Percentiles rank a stretch among this genome's conserved stretches.
Evolutionary conservation across 2,113 vertebrate genomes (phyloP).

Genomic region (Ceuthmochares aereus): DNA sequence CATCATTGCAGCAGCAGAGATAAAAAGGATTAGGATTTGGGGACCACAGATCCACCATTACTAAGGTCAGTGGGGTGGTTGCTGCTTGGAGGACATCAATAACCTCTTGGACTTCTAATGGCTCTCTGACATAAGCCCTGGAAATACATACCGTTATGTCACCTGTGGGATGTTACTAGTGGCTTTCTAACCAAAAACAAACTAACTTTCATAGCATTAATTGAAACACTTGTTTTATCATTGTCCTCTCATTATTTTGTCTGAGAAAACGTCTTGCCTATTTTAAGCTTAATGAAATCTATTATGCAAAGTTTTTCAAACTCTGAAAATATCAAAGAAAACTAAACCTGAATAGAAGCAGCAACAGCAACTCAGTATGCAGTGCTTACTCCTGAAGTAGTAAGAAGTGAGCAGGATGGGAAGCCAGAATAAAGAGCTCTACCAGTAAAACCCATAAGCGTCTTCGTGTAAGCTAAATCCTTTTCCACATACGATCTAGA

Average conservation of each 20-base stretch:
- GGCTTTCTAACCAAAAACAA: not conserved
- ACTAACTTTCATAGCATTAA: not conserved
- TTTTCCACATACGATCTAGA: not conserved
- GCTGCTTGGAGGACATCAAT: not conserved
- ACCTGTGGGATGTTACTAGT: not conserved
- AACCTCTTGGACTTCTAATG: not conserved
- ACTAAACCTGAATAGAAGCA: not conserved
- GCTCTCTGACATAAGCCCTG: not conserved
- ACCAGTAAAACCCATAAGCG: not conserved
- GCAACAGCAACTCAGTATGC: not conserved
- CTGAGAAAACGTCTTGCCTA: not conserved
- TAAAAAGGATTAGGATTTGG: not conserved
- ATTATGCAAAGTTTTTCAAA: not conserved
- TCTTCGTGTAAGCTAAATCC: not conserved
- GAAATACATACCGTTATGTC: not conserved
- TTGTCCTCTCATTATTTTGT: not conserved
- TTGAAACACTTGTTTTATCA: not conserved
- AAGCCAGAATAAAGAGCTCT: not conserved
- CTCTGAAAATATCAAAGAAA: not conserved
- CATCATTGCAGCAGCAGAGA: not conserved
- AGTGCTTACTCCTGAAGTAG: not conserved
- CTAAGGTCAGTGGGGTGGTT: not conserved
- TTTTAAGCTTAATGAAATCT: not conserved
- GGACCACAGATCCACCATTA: not conserved
- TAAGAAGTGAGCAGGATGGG: not conserved